Percentiles rank a stretch among this genome's conserved stretches.
These are phyloP conservation scores for Dipodomys stephensi DNA, from an alignment of 2,113 vertebrate species.

Conservation along the genomic window DNA sequence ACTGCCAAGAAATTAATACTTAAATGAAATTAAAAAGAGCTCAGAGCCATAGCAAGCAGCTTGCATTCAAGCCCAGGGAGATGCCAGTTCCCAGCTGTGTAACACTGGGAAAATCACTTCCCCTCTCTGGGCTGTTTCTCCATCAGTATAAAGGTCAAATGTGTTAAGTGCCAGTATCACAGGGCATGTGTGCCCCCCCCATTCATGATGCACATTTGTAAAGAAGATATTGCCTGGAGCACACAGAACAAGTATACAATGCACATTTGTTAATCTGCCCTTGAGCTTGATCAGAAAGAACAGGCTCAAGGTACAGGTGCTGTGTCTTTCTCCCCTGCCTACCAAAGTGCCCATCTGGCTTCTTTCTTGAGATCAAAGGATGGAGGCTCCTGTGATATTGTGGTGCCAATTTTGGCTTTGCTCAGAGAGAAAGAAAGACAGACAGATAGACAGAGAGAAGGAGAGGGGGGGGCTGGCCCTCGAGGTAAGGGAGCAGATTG, in stretches of 20 bases:
- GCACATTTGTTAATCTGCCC: neutral
- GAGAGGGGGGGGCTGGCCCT: neutral
- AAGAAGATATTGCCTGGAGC: neutral
- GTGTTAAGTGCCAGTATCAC: no score
- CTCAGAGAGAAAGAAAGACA: no score
- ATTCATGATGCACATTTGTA: no score
- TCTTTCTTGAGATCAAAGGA: neutral
- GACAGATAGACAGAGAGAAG: no score
- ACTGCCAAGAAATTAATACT: no score
- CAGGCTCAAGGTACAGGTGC: accelerated
- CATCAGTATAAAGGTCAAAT: neutral
- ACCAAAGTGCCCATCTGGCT: neutral
- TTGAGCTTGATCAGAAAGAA: neutral
- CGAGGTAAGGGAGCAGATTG: accelerated
- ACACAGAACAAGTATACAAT: accelerated
- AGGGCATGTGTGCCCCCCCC: neutral
- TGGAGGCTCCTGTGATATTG: neutral
- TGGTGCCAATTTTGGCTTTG: no score
- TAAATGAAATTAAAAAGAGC: no score
- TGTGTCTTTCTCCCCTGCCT: neutral
- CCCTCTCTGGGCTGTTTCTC: neutral
- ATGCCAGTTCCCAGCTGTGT: neutral
- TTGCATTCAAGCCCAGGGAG: neutral
- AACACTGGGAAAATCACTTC: neutral
- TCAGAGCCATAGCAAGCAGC: no score